Percentiles rank a stretch among this genome's conserved stretches.
Evolutionary conservation across 2,113 vertebrate species (phyloP).

Genomic region (Candoia aspera): DNA sequence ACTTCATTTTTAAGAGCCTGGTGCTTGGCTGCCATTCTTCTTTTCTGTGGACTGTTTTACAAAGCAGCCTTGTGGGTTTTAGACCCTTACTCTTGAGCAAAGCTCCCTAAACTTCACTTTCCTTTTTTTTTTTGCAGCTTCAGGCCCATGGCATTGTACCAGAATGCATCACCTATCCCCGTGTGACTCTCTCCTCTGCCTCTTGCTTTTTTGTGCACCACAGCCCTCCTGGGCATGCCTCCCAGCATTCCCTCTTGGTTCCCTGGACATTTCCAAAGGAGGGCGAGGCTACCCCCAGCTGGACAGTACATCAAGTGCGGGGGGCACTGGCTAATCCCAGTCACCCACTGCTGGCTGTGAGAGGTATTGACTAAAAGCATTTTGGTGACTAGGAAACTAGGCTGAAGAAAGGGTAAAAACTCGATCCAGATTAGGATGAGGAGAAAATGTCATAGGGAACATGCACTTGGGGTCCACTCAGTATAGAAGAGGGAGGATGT

Average conservation of each 20-base stretch:
- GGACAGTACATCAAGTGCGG: slow-evolving; percentile 21
- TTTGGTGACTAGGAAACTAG: neutral
- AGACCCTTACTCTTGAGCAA: neutral
- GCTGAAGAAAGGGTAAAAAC: neutral
- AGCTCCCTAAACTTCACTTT: neutral
- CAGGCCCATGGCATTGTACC: slow-evolving; percentile 13
- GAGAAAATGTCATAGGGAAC: too few relatives aligned
- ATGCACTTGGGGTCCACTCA: neutral
- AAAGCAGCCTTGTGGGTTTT: neutral
- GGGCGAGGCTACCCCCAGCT: neutral
- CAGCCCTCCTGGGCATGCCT: neutral
- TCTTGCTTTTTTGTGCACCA: slow-evolving; percentile 24
- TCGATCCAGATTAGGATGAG: neutral
- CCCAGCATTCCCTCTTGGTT: slow-evolving; percentile 13
- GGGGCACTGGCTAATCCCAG: slow-evolving; percentile 18
- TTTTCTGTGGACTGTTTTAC: neutral
- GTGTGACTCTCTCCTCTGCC: slow-evolving; percentile 12
- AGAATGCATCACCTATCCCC: slow-evolving; percentile 27
- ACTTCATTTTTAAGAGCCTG: neutral
- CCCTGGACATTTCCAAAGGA: neutral
- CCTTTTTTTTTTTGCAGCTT: neutral
- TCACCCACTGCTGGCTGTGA: slow-evolving; percentile 13
- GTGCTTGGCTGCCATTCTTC: neutral
- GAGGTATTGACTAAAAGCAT: neutral
- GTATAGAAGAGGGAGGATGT: neutral